These are phyloP conservation scores for Perca fluviatilis DNA, from an alignment of 2,113 vertebrate species.

Conservation along the genomic window DNA sequence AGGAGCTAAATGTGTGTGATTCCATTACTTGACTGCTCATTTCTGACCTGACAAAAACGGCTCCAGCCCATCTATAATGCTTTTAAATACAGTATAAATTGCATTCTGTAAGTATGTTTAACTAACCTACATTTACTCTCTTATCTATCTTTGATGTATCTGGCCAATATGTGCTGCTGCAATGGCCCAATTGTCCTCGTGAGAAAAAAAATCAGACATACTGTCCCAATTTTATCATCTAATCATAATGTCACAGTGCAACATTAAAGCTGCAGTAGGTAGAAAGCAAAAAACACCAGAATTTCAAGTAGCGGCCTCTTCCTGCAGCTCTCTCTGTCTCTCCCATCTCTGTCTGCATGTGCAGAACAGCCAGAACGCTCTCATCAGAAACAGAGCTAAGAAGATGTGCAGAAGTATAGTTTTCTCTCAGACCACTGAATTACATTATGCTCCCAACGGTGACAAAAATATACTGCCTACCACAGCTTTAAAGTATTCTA, in stretches of 20 bases:
- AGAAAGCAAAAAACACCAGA: too few species aligned
- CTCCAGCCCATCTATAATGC: slow-evolving; percentile 8
- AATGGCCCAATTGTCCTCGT: slow-evolving; percentile 31
- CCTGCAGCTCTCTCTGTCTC: too few species aligned
- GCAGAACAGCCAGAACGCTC: too few species aligned
- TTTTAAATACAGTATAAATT: not conserved
- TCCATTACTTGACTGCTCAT: slow-evolving; percentile 10
- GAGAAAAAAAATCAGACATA: slow-evolving; percentile 23
- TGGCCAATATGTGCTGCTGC: slow-evolving; percentile 24
- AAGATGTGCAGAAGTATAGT: too few species aligned
- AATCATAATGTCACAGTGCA: slow-evolving; percentile 32
- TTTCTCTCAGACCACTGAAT: too few species aligned
- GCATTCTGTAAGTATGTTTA: not conserved
- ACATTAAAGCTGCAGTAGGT: not conserved
- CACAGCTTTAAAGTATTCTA: not conserved
- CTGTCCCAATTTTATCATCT: slow-evolving; percentile 34
- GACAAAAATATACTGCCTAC: too few species aligned
- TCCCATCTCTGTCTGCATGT: too few species aligned
- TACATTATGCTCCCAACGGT: too few species aligned
- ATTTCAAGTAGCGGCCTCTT: too few species aligned
- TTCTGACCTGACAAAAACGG: not conserved
- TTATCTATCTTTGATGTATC: slow-evolving; percentile 13
- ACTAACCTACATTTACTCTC: slow-evolving; percentile 12
- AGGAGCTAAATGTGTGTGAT: slow-evolving; percentile 13
- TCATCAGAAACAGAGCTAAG: too few species aligned